Conservation (phyloP, 2,888 invertebrate genomes). For the Scaptomyza reducta region DNA sequence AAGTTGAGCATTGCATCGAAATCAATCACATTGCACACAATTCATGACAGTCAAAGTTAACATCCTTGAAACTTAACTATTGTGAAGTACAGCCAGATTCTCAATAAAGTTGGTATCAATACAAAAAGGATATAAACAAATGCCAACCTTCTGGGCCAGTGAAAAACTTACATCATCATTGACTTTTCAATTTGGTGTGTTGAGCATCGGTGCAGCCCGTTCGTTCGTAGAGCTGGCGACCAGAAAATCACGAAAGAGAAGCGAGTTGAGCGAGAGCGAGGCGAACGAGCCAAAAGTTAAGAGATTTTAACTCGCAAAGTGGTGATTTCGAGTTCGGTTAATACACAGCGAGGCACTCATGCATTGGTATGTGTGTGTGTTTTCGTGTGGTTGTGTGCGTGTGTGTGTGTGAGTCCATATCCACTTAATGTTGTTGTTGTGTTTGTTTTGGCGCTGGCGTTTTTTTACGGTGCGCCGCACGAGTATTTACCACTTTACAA, state of each 20-base stretch:
- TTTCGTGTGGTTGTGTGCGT: slow-evolving; percentile 12
- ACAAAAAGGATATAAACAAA: too few species aligned
- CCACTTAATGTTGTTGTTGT: slow-evolving; percentile 74
- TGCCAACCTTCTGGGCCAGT: background rate
- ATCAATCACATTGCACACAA: too few species aligned
- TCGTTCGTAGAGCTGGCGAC: background rate
- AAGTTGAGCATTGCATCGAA: too few species aligned
- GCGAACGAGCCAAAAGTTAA: slow-evolving; percentile 56
- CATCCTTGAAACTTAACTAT: too few species aligned
- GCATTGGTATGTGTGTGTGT: background rate
- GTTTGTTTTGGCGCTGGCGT: slow-evolving; percentile 78
- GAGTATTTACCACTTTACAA: slow-evolving; percentile 81
- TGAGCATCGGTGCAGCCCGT: slow-evolving; percentile 4
- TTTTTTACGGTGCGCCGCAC: slow-evolving; percentile 80
- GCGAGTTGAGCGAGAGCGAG: slow-evolving; percentile 56
- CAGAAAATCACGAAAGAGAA: slow-evolving; percentile 61
- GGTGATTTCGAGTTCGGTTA: slow-evolving; percentile 73
- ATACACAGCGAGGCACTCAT: slow-evolving; percentile 31
- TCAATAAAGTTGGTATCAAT: too few species aligned
- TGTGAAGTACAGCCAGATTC: too few species aligned
- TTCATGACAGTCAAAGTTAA: too few species aligned
- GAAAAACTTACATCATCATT: background rate
- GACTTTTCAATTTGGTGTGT: slow-evolving; percentile 31
- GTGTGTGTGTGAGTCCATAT: slow-evolving; percentile 46
- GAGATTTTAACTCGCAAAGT: slow-evolving; percentile 76